Base-by-base conservation (phyloP, 2,888 invertebrate genomes). In the Rhogogaster chlorosoma region DNA sequence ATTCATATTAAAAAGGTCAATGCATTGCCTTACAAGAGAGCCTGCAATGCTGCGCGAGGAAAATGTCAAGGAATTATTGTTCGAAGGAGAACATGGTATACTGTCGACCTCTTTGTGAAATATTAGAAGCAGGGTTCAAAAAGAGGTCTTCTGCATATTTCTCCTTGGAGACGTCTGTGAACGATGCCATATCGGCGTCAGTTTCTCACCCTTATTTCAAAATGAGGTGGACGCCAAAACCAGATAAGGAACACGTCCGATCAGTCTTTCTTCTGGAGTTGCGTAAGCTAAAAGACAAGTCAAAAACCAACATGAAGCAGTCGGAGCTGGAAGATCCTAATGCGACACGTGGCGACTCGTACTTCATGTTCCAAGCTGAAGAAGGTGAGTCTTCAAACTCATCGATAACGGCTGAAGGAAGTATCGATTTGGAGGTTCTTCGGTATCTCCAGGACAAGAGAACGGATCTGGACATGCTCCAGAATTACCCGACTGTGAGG, bases 11-110 rank as follows among this genome's bases (percentile, higher is more conserved):
- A 15, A 53, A 83, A 38, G 15, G 15, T 67, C 9, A 64, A 83
- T 64, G 64, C 29, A 22, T 42, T 32, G n/a, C 15, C 57, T 67
- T 85, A 84, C 57, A 84, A 71, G 80, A 86, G 85, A 86, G 70
- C 85, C 15, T 71, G 80, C 80, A 73, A 86, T 57, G 84, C 86
- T 38, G 84, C 84, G 29, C 67, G 82, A 32, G 82, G 80, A 75
- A 86, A 85, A 57, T 86, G 86, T 57, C 86, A 85, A 75, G 84
- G 84, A 85, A 86, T 85, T 45, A 67, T 38, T 86, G 84, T 70
- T 85, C 86, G n/a, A 85, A 82, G 73, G 84, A 86, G 75, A 86
- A 86, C 36, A 78, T 78, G 73, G 49, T 45, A 73, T 84, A 84
- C 67, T 84, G 84, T 57, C 49, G 73, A 9, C 7, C 83, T 53